Percentiles rank a stretch among this genome's conserved stretches.
These are phyloP conservation scores for Neolamprologus cancellatus DNA, from an alignment of 2,113 vertebrate genomes.

Conservation along the genomic window DNA sequence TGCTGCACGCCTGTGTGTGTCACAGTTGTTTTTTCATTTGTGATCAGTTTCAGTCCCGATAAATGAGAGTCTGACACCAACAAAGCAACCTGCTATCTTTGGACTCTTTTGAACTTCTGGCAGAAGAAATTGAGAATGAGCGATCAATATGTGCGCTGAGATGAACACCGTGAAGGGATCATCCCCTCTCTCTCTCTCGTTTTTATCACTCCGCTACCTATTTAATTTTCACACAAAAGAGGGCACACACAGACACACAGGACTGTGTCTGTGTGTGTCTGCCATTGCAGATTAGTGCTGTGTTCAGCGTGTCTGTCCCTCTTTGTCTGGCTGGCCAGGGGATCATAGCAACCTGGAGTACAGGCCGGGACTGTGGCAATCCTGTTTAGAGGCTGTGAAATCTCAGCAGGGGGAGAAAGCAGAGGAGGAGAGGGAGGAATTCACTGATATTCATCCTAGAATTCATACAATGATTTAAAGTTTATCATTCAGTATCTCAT, in stretches of 20 bases:
- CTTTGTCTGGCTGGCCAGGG: slow-evolving; percentile 66
- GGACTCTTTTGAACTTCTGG: neutral
- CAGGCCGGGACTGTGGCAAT: slow-evolving; percentile 62
- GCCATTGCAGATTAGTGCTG: slow-evolving; percentile 68
- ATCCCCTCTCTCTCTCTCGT: neutral
- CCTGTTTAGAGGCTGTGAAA: slow-evolving; percentile 66
- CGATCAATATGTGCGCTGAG: slow-evolving; percentile 47
- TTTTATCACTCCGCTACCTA: slow-evolving; percentile 39
- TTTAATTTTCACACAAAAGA: slow-evolving; percentile 65
- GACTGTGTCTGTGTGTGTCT: slow-evolving; percentile 32
- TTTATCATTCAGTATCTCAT: neutral
- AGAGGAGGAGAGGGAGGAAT: neutral
- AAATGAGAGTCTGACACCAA: neutral
- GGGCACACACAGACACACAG: neutral
- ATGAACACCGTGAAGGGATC: slow-evolving; percentile 38
- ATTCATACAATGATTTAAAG: neutral
- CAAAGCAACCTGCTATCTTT: neutral
- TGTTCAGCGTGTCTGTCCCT: slow-evolving; percentile 54
- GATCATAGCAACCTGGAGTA: slow-evolving; percentile 66
- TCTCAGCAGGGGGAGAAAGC: slow-evolving; percentile 1
- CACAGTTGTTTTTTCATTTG: neutral
- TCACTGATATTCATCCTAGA: neutral
- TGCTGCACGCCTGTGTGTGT: neutral
- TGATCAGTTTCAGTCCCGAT: neutral
- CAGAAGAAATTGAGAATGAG: slow-evolving; percentile 22